phyloP scores from a whole-genome alignment of 2,888 invertebrate species.

The Ceriagrion tenellum region DNA sequence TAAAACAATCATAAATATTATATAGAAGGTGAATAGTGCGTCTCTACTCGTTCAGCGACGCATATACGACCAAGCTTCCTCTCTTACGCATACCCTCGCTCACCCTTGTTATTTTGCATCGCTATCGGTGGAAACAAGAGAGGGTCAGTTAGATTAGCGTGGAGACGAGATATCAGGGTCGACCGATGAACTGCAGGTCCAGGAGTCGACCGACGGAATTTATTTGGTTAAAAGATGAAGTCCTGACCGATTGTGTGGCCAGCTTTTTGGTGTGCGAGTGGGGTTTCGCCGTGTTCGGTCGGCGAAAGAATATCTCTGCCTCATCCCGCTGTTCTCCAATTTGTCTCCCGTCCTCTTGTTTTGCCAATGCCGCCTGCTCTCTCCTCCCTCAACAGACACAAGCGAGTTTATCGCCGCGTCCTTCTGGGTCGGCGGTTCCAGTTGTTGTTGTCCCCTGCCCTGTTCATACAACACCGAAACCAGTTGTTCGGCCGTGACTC shows the following conservation, averaged over 20 bases:
- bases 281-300: background rate
- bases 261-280: background rate
- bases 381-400: background rate
- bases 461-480: constrained; percentile 16
- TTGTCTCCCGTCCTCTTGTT: background rate
- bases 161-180: background rate
- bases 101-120: background rate
- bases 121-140: background rate
- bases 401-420: background rate
- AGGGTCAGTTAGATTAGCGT: background rate
- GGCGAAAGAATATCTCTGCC: background rate
- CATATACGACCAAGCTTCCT: background rate
- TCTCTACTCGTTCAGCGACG: too few relatives aligned
- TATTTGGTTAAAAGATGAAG: constrained; percentile 39
- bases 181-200: too few relatives aligned
- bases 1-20: too few relatives aligned
- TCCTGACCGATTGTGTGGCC: background rate
- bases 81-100: background rate
- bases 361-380: background rate
- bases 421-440: constrained; percentile 3
- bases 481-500: constrained; percentile 11
- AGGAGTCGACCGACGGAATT: background rate
- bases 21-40: too few relatives aligned
- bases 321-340: background rate
- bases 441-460: background rate